These are phyloP conservation scores for Eristalis tenax DNA, from an alignment of 2,888 invertebrate species.

Conservation along the genomic window DNA sequence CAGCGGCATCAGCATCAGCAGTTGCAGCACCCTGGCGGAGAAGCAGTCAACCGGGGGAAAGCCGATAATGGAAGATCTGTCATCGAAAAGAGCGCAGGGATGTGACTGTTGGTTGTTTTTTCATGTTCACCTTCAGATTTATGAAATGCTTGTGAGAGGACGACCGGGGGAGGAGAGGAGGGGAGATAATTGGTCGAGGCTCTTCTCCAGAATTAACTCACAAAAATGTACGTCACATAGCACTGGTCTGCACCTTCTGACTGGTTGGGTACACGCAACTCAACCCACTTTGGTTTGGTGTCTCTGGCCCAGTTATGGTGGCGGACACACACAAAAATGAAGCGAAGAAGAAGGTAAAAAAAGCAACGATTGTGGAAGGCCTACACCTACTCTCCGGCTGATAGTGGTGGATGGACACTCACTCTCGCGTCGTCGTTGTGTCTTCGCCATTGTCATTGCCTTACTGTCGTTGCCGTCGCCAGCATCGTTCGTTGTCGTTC, in stretches of 20 bases:
- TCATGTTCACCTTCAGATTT: slow-evolving; percentile 11
- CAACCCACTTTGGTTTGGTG: background rate
- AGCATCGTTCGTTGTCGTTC: slow-evolving; percentile 4
- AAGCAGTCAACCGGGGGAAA: slow-evolving; percentile 6
- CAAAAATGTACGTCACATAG: slow-evolving; percentile 10
- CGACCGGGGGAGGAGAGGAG: background rate
- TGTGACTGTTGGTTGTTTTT: slow-evolving; percentile 45
- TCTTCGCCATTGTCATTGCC: slow-evolving; percentile 12
- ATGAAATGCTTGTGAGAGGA: background rate
- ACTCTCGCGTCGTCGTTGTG: slow-evolving; percentile 29
- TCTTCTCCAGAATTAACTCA: slow-evolving; percentile 34
- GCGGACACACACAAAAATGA: background rate
- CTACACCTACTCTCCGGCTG: background rate
- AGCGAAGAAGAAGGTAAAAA: slow-evolving; percentile 15
- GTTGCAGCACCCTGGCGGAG: background rate
- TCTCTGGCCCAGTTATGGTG: slow-evolving; percentile 47
- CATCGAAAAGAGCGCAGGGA: slow-evolving; percentile 53
- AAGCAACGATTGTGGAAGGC: background rate
- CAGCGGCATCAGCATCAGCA: background rate
- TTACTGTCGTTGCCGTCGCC: background rate
- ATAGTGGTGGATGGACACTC: slow-evolving; percentile 51
- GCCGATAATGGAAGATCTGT: slow-evolving; percentile 63
- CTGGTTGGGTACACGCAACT: background rate
- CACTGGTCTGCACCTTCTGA: background rate
- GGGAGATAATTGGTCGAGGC: slow-evolving; percentile 21